Conservation (phyloP, 2,888 invertebrate species). For the Brachyptera risi region DNA sequence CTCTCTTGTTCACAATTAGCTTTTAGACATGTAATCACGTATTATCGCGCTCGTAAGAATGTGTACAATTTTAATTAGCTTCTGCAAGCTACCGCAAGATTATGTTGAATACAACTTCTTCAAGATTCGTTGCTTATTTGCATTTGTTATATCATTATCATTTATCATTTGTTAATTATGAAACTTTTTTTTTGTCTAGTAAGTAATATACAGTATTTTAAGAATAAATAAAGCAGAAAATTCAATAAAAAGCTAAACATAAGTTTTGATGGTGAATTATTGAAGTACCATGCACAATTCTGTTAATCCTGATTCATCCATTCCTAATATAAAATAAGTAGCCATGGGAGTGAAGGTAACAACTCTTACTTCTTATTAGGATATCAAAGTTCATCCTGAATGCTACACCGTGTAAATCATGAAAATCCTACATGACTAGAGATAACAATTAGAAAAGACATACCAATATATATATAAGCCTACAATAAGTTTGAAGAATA, state of each 20-base stretch:
- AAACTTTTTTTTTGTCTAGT: conserved; percentile 29
- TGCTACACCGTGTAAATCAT: too few relatives aligned
- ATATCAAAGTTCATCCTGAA: too few relatives aligned
- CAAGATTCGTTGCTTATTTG: conserved; percentile 31
- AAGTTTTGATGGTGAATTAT: too few relatives aligned
- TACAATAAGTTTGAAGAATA: too few relatives aligned
- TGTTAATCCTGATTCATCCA: too few relatives aligned
- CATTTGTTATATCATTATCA: conserved; percentile 33
- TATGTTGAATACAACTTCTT: neutral
- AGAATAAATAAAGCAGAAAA: conserved; percentile 23
- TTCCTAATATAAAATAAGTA: too few relatives aligned
- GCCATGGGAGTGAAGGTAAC: too few relatives aligned
- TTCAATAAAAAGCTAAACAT: conserved; percentile 23
- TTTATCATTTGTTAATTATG: conserved; percentile 19
- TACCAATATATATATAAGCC: too few relatives aligned
- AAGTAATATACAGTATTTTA: conserved; percentile 29
- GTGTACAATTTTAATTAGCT: neutral
- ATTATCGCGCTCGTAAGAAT: neutral
- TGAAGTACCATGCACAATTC: too few relatives aligned
- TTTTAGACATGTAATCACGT: neutral
- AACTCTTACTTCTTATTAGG: too few relatives aligned
- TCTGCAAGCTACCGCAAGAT: neutral
- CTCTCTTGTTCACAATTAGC: conserved; percentile 2
- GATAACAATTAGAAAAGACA: too few relatives aligned
- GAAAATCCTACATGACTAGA: too few relatives aligned